Percentiles rank a stretch among this genome's conserved stretches.
phyloP scores from a whole-genome alignment of 2,797 vertebrate species.

The Odontamblyopus lacepedii region DNA sequence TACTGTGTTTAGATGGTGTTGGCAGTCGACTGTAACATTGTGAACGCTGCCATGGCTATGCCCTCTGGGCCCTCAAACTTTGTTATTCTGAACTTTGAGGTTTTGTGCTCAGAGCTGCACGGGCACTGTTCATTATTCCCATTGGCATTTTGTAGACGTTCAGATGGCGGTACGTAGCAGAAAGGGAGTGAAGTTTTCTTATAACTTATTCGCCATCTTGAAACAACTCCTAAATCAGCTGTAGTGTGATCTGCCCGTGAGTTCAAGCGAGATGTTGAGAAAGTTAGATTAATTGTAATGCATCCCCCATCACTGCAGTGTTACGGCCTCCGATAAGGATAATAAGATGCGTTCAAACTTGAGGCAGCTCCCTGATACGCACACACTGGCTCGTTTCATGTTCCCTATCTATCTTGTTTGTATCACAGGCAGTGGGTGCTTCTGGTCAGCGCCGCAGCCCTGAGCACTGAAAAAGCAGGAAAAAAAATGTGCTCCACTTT shows the following conservation, averaged over 20 bases:
- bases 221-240: slow-evolving; percentile 35
- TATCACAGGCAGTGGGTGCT: slow-evolving; percentile 62
- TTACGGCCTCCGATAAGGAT: slow-evolving; percentile 67
- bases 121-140: slow-evolving; percentile 37
- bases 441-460: slow-evolving; percentile 73
- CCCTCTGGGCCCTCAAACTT: slow-evolving; percentile 70
- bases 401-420: slow-evolving; percentile 69
- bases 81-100: slow-evolving; percentile 68
- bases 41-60: slow-evolving; percentile 49
- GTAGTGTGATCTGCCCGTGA: slow-evolving; percentile 3
- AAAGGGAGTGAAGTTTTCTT: slow-evolving; percentile 1
- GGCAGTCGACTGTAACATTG: slow-evolving; percentile 56
- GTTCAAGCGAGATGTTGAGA: slow-evolving; percentile 29
- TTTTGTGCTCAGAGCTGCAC: slow-evolving; percentile 33
- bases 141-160: slow-evolving; percentile 30
- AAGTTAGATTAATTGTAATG: slow-evolving; percentile 50
- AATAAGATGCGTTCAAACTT: slow-evolving; percentile 74
- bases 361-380: slow-evolving; percentile 45
- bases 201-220: slow-evolving; percentile 19
- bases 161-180: slow-evolving; percentile 10
- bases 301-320: slow-evolving; percentile 57
- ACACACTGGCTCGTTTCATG: slow-evolving; percentile 61
- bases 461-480: slow-evolving; percentile 58
- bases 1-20: slow-evolving; percentile 72
- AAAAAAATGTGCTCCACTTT: slow-evolving; percentile 65